phyloP scores from a whole-genome alignment of 2,113 vertebrate genomes.

The Helogale parvula region DNA sequence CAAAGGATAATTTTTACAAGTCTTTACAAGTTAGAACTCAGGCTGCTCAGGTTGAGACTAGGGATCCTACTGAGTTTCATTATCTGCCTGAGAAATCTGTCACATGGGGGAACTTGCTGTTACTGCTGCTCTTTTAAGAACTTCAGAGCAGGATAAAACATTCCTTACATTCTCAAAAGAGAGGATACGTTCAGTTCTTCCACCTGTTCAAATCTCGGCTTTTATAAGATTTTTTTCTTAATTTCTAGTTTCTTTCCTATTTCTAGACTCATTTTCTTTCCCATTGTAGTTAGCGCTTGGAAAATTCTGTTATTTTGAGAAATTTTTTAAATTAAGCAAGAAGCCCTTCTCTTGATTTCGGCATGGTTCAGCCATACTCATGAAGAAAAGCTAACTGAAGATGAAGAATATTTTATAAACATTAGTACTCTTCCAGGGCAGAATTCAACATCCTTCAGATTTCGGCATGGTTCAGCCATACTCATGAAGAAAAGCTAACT shows the following conservation, averaged over 20 bases:
- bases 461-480: neutral
- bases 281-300: neutral
- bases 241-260: neutral
- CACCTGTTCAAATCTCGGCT: neutral
- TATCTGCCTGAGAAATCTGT: neutral
- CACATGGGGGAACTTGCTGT: neutral
- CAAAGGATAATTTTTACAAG: neutral
- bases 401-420: neutral
- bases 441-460: neutral
- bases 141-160: neutral
- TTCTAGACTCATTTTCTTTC: slow-evolving; percentile 29
- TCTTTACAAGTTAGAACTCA: neutral
- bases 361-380: neutral
- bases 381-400: neutral
- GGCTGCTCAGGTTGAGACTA: neutral
- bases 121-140: neutral
- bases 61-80: neutral
- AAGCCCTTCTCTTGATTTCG: neutral
- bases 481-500: neutral
- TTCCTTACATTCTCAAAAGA: neutral
- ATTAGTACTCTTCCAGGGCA: neutral
- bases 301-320: neutral
- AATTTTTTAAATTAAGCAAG: neutral
- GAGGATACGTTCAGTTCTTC: neutral
- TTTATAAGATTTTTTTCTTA: slow-evolving; percentile 1